Conservation (phyloP, 2,888 invertebrate genomes). For the Blastobasis lacticolella region DNA sequence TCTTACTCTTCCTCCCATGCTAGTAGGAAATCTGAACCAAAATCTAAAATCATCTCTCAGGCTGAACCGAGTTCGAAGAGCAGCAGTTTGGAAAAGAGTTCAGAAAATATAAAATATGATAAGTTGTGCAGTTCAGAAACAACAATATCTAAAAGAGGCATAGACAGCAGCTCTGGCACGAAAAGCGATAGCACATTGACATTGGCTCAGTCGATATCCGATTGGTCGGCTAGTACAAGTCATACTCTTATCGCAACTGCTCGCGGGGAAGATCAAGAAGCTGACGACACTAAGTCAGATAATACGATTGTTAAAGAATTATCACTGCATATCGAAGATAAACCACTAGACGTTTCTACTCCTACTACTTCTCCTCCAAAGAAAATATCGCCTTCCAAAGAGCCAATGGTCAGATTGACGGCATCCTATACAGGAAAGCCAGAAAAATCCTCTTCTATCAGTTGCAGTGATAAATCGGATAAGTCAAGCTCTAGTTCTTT, state of each 20-base stretch:
- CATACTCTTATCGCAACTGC: conserved; percentile 81
- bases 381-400: conserved; percentile 32
- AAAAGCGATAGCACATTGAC: conserved; percentile 87
- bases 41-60: conserved; percentile 52
- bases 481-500: conserved; percentile 70
- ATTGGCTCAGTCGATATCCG: conserved; percentile 85
- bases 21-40: conserved; percentile 69
- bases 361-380: conserved; percentile 28
- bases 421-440: conserved; percentile 44
- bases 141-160: conserved; percentile 62
- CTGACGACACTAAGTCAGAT: conserved; percentile 60
- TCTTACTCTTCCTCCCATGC: conserved; percentile 74
- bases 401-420: conserved; percentile 47
- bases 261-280: conserved; percentile 57
- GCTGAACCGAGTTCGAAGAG: conserved; percentile 74
- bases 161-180: conserved; percentile 79
- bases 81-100: conserved; percentile 73
- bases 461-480: conserved; percentile 67
- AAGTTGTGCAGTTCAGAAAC: conserved; percentile 77
- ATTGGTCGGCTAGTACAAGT: conserved; percentile 88
- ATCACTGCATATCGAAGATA: conserved; percentile 22
- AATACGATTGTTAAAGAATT: conserved; percentile 62
- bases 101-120: conserved; percentile 73
- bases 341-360: conserved; percentile 26
- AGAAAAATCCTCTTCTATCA: conserved; percentile 69